phyloP scores from a whole-genome alignment of 1,140 invertebrate species.

The Babylonia areolata region DNA sequence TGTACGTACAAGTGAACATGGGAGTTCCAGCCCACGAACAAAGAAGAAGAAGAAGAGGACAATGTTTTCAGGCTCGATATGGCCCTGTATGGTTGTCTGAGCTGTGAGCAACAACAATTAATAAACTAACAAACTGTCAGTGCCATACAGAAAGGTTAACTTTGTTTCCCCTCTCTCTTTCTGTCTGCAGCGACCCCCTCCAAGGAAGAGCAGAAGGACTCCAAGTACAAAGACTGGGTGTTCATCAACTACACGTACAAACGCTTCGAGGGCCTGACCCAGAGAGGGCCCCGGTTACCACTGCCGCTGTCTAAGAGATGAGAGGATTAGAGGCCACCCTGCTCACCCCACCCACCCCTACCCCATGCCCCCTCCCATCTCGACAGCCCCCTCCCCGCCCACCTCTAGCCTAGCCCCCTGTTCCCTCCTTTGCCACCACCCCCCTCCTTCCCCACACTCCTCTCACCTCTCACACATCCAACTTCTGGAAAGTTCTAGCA shows the following conservation, averaged over 20 bases:
- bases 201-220: constrained; percentile 72
- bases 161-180: neutral
- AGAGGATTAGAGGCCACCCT: too few species aligned
- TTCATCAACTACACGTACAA: constrained; percentile 99
- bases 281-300: constrained; percentile 60
- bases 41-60: too few species aligned
- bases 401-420: too few species aligned
- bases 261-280: constrained; percentile 95
- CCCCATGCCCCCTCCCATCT: neutral
- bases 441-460: neutral
- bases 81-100: neutral
- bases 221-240: constrained; percentile 94
- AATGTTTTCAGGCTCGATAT: too few species aligned
- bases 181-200: neutral
- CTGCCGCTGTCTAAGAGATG: constrained; percentile 51
- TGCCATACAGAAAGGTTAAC: too few species aligned
- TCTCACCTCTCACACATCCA: neutral
- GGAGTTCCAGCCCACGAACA: too few species aligned
- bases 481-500: neutral
- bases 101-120: too few species aligned
- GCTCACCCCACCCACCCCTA: neutral
- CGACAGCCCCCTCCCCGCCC: too few species aligned
- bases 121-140: too few species aligned
- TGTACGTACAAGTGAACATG: too few species aligned
- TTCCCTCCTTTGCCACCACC: too few species aligned